Conservation (phyloP, 2,888 invertebrate genomes). For the Bellardia pandia region DNA sequence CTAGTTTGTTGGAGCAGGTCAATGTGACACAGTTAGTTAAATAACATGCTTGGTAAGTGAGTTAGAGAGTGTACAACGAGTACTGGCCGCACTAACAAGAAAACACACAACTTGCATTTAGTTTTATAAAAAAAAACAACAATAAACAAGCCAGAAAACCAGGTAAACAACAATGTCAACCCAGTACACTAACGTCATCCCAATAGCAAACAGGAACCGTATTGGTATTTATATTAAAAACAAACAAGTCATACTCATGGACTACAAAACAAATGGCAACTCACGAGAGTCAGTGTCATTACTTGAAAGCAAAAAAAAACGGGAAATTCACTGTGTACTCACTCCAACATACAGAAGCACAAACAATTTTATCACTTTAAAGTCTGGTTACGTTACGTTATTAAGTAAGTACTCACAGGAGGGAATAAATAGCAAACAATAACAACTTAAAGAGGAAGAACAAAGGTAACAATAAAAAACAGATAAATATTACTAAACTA, state of each 20-base stretch:
- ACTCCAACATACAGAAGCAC: slow-evolving; percentile 26
- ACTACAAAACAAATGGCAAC: background rate
- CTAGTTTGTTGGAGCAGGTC: slow-evolving; percentile 72
- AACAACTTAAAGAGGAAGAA: background rate
- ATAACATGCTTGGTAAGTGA: slow-evolving; percentile 52
- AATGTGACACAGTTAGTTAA: slow-evolving; percentile 73
- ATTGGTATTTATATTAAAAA: background rate
- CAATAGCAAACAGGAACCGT: slow-evolving; percentile 70
- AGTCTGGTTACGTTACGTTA: slow-evolving; percentile 19
- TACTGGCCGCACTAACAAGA: slow-evolving; percentile 9
- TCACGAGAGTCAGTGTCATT: slow-evolving; percentile 8
- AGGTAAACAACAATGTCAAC: slow-evolving; percentile 69
- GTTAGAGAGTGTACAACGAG: slow-evolving; percentile 36
- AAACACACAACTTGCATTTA: slow-evolving; percentile 13
- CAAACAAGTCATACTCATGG: background rate
- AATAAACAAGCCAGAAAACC: slow-evolving; percentile 49
- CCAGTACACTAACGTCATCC: slow-evolving; percentile 63
- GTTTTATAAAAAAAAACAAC: slow-evolving; percentile 9
- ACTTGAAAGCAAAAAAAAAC: slow-evolving; percentile 14
- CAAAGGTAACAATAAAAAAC: slow-evolving; percentile 10
- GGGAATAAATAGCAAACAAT: background rate
- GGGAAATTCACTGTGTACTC: slow-evolving; percentile 55
- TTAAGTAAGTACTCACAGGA: background rate
- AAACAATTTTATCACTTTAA: slow-evolving; percentile 39
- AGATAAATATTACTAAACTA: background rate